These are phyloP conservation scores for Aspidapion aeneum DNA, from an alignment of 2,888 invertebrate species.

Conservation along the genomic window DNA sequence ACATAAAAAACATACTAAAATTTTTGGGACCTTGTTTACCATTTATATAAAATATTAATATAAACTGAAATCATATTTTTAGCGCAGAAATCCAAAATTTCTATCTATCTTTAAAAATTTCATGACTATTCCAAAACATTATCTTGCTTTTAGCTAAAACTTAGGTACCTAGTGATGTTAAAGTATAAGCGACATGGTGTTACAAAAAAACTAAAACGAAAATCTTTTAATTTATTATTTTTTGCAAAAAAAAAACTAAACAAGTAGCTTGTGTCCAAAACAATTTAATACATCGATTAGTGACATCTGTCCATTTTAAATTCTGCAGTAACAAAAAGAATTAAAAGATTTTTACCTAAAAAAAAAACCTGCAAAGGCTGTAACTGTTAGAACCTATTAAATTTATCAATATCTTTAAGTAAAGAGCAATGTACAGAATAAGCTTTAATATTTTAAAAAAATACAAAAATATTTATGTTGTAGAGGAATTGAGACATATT, in stretches of 20 bases:
- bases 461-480: slow-evolving; percentile 32
- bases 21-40: too few relatives aligned
- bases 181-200: neutral
- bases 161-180: neutral
- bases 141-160: neutral
- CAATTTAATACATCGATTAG: neutral
- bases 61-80: neutral
- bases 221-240: neutral
- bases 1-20: too few relatives aligned
- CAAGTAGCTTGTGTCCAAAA: neutral
- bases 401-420: neutral
- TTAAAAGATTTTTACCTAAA: neutral
- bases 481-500: slow-evolving; percentile 35
- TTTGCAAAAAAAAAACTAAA: neutral
- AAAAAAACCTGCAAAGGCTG: neutral
- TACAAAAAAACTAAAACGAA: neutral
- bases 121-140: neutral
- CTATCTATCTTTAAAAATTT: neutral
- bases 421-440: neutral
- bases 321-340: neutral
- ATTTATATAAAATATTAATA: too few relatives aligned
- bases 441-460: neutral
- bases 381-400: neutral
- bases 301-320: neutral
- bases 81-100: neutral